Evolutionary conservation across 2,113 vertebrate genomes (phyloP), one percentile per base, ranked within the genome.

Genomic region (Loxodonta africana): DNA sequence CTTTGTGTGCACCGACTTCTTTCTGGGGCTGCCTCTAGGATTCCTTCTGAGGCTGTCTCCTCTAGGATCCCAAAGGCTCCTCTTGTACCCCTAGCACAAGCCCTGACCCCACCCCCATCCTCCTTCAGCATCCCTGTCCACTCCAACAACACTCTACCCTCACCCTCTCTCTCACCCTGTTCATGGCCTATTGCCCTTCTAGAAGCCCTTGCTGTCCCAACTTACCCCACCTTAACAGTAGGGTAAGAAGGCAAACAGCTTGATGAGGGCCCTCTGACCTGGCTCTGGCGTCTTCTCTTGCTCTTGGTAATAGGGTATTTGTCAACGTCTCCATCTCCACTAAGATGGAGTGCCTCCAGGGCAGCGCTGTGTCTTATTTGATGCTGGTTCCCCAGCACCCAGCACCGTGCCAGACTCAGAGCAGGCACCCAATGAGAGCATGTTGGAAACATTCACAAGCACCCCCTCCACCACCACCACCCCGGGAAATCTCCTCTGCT

Each of bases 1-100:
- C 93, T 98, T 96, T 98, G 97, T 98, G 96, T 73, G 84, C 37
- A 2, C 53, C 3, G n/a, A 48, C 90, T 51, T 88, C 60, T 67
- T 90, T 88, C 63, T 41, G 84, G 74, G 51, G 46, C 83, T 0
- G 46, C 44, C 28, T 37, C 80, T 37, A 37, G 37, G 37, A 37
- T 51, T 88, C 60, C 74, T 90, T 88, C 63, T 41, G 84, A 67
- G 62, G 46, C 83, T 0, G 46, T n/a, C 28, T 37, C 80, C 23
- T 48, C 46, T 6, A 78, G 73, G 60, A 15, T 41, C 73, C 92
- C 71, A 1, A 26, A 60, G 81, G 57, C 63, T 18, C 76, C 48
- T 44, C 60, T 33, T 0, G 0, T n/a, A 4, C 71, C 77, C 53
- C 62, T 41, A 23, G 69, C 53, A 48, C 46, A 76, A 33, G 48